Evolutionary conservation across 2,797 vertebrate species (phyloP).

Genomic region (Pitangus sulphuratus): DNA sequence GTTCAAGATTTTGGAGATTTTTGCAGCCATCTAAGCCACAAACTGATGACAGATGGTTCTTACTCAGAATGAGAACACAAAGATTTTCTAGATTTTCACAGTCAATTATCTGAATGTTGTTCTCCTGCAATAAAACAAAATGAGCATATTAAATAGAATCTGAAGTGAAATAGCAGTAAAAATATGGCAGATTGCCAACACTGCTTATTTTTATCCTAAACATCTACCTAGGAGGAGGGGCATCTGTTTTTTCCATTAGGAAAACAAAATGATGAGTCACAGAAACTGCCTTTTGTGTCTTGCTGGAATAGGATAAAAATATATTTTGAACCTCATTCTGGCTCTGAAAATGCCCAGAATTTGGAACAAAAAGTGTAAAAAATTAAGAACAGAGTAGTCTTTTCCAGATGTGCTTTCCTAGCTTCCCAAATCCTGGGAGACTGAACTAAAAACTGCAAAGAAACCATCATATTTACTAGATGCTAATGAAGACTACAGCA

Average conservation of each 20-base stretch:
- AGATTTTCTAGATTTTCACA: slow-evolving; percentile 86
- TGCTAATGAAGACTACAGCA: background rate
- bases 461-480: background rate
- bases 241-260: background rate
- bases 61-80: slow-evolving; percentile 82
- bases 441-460: background rate
- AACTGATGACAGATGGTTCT: slow-evolving; percentile 87
- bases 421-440: background rate
- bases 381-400: background rate
- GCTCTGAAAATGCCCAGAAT: background rate
- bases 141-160: background rate
- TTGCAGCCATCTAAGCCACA: slow-evolving; percentile 85
- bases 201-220: background rate
- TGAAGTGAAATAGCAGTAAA: background rate
- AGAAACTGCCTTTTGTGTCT: background rate
- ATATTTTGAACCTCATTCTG: background rate
- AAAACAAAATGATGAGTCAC: background rate
- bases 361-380: background rate
- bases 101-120: slow-evolving; percentile 84
- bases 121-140: slow-evolving; percentile 83
- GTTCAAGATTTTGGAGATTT: slow-evolving; percentile 84
- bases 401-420: background rate
- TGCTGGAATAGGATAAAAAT: background rate
- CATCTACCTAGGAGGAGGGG: background rate
- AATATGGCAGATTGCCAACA: background rate